Percentiles rank a stretch among this genome's conserved stretches.
Evolutionary conservation across 2,888 invertebrate species (phyloP).

Genomic region (Tuberolachnus salignus): DNA sequence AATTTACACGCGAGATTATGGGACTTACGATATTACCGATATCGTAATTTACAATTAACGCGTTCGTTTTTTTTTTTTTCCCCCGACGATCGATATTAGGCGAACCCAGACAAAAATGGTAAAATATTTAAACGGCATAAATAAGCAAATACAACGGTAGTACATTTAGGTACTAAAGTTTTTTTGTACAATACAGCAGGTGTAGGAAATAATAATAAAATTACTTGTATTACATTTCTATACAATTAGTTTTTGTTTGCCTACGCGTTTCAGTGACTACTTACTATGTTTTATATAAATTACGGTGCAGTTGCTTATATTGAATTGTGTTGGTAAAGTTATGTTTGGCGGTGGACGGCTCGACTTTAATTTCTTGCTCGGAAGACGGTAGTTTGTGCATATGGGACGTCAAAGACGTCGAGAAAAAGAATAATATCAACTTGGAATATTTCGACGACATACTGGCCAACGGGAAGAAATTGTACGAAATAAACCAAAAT

Average conservation of each 20-base stretch:
- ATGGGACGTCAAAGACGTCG: conserved; percentile 68
- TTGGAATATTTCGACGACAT: conserved; percentile 48
- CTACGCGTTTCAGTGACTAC: too few relatives aligned
- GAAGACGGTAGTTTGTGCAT: conserved; percentile 80
- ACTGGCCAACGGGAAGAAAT: conserved; percentile 52
- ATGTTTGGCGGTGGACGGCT: conserved; percentile 5
- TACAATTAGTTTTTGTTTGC: neutral
- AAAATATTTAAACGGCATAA: too few relatives aligned
- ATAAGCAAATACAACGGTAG: too few relatives aligned
- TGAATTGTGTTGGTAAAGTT: neutral
- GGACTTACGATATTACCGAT: too few relatives aligned
- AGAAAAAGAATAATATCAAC: neutral
- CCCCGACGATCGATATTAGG: too few relatives aligned
- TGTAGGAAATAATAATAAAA: neutral
- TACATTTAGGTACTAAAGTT: too few relatives aligned
- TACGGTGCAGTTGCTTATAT: neutral
- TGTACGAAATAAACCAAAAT: neutral
- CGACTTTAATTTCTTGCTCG: conserved; percentile 27
- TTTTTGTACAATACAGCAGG: too few relatives aligned
- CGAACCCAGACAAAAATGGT: too few relatives aligned
- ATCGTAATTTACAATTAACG: too few relatives aligned
- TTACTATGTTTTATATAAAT: too few relatives aligned
- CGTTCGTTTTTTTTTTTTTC: too few relatives aligned
- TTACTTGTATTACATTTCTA: neutral
- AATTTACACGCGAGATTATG: neutral